Conservation (phyloP, 2,888 invertebrate genomes). For the Cerastis leucographa region DNA sequence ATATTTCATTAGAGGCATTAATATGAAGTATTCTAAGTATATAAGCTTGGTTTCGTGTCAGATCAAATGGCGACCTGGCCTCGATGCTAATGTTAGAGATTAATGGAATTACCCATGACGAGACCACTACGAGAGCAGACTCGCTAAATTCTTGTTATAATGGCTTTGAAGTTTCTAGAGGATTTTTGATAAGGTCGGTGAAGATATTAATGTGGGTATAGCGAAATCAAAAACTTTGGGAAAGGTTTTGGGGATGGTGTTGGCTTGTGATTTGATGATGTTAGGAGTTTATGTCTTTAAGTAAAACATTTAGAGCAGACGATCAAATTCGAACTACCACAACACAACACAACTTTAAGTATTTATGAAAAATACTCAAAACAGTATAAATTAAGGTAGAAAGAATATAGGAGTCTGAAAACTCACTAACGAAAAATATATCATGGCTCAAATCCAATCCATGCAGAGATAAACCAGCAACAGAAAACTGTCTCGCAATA, state of each 20-base stretch:
- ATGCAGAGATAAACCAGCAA: slow-evolving; percentile 16
- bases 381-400: neutral
- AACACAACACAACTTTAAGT: neutral
- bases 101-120: slow-evolving; percentile 84
- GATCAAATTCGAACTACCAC: too few species aligned
- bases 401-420: neutral
- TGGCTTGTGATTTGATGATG: slow-evolving; percentile 1
- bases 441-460: slow-evolving; percentile 20
- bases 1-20: slow-evolving; percentile 80
- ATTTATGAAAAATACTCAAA: neutral
- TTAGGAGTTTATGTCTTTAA: neutral
- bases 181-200: slow-evolving; percentile 56
- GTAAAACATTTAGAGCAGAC: neutral
- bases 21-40: slow-evolving; percentile 78
- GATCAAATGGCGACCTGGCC: slow-evolving; percentile 85
- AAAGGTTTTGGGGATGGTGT: slow-evolving; percentile 8
- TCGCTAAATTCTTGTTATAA: slow-evolving; percentile 77
- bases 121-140: slow-evolving; percentile 71
- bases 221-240: slow-evolving; percentile 27
- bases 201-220: slow-evolving; percentile 50
- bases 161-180: slow-evolving; percentile 70
- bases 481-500: slow-evolving; percentile 42
- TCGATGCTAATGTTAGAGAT: slow-evolving; percentile 85
- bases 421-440: neutral
- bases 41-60: slow-evolving; percentile 75